These are phyloP conservation scores for Rhinogobio ventralis DNA, from an alignment of 2,797 vertebrate species.

Conservation along the genomic window DNA sequence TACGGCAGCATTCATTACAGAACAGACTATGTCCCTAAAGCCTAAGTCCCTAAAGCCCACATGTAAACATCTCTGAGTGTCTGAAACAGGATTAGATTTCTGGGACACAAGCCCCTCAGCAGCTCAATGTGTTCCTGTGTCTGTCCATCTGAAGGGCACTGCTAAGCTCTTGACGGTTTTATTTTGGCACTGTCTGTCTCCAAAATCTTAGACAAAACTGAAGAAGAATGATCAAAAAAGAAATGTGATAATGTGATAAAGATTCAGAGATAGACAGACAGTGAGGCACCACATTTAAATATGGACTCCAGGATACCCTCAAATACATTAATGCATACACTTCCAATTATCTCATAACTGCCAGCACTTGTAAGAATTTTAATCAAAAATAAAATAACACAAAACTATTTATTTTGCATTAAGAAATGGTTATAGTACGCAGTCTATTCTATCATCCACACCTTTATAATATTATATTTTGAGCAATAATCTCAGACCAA, in stretches of 20 bases:
- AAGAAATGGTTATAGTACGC: not conserved
- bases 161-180: slow-evolving; percentile 19
- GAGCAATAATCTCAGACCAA: not conserved
- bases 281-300: slow-evolving; percentile 35
- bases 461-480: not conserved
- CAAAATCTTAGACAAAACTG: slow-evolving; percentile 10
- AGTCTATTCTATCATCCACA: not conserved
- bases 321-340: slow-evolving; percentile 37
- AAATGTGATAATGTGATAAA: not conserved
- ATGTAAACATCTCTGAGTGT: slow-evolving; percentile 19
- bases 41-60: not conserved
- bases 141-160: slow-evolving; percentile 5
- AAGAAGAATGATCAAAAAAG: not conserved
- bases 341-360: slow-evolving; percentile 34
- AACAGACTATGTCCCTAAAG: not conserved
- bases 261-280: slow-evolving; percentile 15
- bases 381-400: not conserved
- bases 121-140: not conserved
- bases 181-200: slow-evolving; percentile 15
- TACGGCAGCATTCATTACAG: not conserved
- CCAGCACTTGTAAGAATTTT: slow-evolving; percentile 7
- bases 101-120: slow-evolving; percentile 55
- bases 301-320: slow-evolving; percentile 2
- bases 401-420: not conserved
- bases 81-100: slow-evolving; percentile 63